Evolutionary conservation across 2,888 invertebrate genomes (phyloP).

Genomic region (Asteroscopus sphinx): DNA sequence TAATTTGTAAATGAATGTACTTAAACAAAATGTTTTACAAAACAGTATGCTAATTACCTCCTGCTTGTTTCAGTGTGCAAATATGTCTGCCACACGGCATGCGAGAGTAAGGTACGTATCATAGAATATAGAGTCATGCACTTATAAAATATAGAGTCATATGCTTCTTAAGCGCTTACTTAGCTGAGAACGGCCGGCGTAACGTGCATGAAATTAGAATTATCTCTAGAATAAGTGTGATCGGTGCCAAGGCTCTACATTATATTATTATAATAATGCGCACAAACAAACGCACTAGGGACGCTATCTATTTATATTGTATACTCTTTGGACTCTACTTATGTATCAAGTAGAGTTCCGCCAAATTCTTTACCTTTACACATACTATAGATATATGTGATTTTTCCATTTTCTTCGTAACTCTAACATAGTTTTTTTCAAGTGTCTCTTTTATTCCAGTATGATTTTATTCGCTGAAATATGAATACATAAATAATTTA

Average conservation of each 20-base stretch:
- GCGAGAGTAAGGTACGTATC: conserved; percentile 93
- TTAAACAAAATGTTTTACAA: conserved; percentile 10
- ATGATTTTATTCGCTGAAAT: background rate
- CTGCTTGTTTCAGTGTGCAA: conserved; percentile 93
- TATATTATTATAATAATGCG: conserved; percentile 28
- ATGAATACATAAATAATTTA: background rate
- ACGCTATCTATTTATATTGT: conserved; percentile 14
- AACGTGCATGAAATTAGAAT: conserved; percentile 57
- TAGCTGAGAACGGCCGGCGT: conserved; percentile 33
- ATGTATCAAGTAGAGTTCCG: no score
- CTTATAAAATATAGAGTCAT: conserved; percentile 13
- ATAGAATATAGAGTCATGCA: conserved; percentile 12
- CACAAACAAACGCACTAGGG: conserved; percentile 1
- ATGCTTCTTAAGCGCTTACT: conserved; percentile 18
- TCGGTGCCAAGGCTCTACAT: conserved; percentile 43
- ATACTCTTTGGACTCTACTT: no score
- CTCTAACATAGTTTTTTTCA: no score
- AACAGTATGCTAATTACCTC: conserved; percentile 37
- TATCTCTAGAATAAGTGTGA: conserved; percentile 47
- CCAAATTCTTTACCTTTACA: background rate
- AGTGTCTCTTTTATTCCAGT: no score
- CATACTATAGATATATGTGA: background rate
- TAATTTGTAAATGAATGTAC: conserved; percentile 4
- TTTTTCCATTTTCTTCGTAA: no score
- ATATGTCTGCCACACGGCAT: conserved; percentile 94